Conservation (phyloP, 1,140 invertebrate genomes). For the Aphidius gifuensis region DNA sequence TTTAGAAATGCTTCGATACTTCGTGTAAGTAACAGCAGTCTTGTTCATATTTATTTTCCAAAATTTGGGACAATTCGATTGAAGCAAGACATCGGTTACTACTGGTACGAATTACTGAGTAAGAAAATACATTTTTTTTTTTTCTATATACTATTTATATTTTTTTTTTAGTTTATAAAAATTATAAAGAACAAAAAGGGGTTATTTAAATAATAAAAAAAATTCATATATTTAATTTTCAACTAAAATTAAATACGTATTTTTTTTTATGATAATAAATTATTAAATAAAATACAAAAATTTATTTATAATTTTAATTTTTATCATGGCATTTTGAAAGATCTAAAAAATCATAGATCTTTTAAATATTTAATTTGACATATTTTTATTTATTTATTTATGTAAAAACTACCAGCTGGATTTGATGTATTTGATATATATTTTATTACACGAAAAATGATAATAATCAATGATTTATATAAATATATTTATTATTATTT, state of each 20-base stretch:
- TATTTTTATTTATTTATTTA: too few species aligned
- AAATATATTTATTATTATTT: too few species aligned
- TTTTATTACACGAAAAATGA: neutral
- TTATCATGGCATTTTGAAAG: too few species aligned
- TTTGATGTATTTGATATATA: neutral
- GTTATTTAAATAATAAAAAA: neutral
- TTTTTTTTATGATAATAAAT: too few species aligned
- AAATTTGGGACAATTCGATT: conserved; percentile 33
- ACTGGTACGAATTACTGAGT: conserved; percentile 53
- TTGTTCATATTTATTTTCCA: conserved; percentile 43
- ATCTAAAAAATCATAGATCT: neutral
- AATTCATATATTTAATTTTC: neutral
- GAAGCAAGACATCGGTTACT: conserved; percentile 43
- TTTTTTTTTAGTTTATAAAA: too few species aligned
- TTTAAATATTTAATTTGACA: too few species aligned
- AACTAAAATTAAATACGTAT: too few species aligned
- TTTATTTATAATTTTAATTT: too few species aligned
- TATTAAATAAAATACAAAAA: too few species aligned
- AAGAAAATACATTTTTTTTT: conserved; percentile 26
- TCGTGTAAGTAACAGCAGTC: conserved; percentile 31
- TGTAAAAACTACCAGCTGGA: too few species aligned
- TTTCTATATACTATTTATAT: too few species aligned
- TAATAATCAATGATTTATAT: neutral
- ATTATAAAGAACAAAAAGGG: too few species aligned
- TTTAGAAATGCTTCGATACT: conserved; percentile 23